These are phyloP conservation scores for Alethe diademata DNA, from an alignment of 2,113 vertebrate species.

Conservation along the genomic window DNA sequence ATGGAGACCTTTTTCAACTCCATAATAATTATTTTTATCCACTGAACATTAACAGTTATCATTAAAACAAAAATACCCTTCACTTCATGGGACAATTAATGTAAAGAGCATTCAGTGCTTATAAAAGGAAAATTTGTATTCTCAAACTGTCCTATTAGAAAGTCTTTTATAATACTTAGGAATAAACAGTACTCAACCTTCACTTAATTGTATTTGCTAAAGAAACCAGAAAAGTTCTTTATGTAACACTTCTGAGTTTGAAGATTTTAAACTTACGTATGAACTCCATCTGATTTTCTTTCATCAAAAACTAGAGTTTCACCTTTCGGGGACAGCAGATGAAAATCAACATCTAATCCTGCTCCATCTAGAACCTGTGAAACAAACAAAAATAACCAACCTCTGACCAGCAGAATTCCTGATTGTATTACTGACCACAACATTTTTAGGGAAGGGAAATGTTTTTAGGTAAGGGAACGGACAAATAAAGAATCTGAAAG, in stretches of 20 bases:
- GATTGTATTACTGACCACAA: neutral
- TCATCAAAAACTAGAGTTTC: constrained; percentile 86
- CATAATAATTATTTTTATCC: neutral
- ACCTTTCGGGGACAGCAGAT: constrained; percentile 85
- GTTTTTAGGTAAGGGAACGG: neutral
- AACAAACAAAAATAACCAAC: neutral
- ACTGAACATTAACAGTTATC: neutral
- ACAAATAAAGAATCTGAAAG: neutral
- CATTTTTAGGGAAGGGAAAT: neutral
- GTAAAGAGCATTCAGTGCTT: neutral
- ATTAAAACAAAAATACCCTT: neutral
- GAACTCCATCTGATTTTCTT: constrained; percentile 93
- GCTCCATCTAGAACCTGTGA: constrained; percentile 92
- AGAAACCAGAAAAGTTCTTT: neutral
- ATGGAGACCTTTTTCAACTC: neutral
- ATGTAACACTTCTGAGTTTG: neutral
- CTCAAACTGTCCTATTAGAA: neutral
- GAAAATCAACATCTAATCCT: constrained; percentile 92
- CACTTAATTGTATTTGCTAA: neutral
- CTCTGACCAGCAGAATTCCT: neutral
- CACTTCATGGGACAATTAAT: neutral
- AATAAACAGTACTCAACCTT: neutral
- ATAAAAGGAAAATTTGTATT: neutral
- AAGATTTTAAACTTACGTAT: constrained; percentile 85
- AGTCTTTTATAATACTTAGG: neutral